A percentile compares a stretch with the other conserved stretches of the same genome.
phyloP scores from a whole-genome alignment of 2,888 invertebrate species.

The Chrysolina americana region DNA sequence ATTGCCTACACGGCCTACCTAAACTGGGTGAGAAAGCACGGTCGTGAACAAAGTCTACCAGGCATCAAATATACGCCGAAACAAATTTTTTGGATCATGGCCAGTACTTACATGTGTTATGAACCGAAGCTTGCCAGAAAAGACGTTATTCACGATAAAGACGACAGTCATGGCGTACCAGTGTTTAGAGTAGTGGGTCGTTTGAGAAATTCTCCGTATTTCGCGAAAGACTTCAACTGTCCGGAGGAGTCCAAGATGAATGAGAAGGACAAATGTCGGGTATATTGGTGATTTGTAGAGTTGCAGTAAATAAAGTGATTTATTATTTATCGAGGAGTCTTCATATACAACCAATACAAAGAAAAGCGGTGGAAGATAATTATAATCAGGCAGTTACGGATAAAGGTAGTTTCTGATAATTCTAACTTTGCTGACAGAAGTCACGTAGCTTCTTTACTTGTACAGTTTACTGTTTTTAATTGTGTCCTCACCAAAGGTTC shows the following conservation, averaged over 20 bases:
- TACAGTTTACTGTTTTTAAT: too few species aligned
- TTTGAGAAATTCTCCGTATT: constrained; percentile 56
- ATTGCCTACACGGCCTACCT: constrained; percentile 88
- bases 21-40: constrained; percentile 78
- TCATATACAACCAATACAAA: not conserved
- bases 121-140: constrained; percentile 48
- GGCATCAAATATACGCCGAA: constrained; percentile 76
- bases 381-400: too few species aligned
- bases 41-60: constrained; percentile 78
- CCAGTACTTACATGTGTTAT: constrained; percentile 56
- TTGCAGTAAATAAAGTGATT: not conserved
- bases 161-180: constrained; percentile 46
- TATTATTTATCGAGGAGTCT: not conserved
- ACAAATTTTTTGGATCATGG: constrained; percentile 70
- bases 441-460: too few species aligned
- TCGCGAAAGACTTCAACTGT: constrained; percentile 59
- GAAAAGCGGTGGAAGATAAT: too few species aligned
- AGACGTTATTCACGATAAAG: constrained; percentile 26
- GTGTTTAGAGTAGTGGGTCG: constrained; percentile 54
- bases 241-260: constrained; percentile 58
- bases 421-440: too few species aligned
- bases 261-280: constrained; percentile 57
- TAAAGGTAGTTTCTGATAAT: too few species aligned
- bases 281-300: constrained; percentile 40
- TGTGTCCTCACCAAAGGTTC: too few species aligned